Conservation (phyloP, 2,797 vertebrate genomes). For the Strix occidentalis region DNA sequence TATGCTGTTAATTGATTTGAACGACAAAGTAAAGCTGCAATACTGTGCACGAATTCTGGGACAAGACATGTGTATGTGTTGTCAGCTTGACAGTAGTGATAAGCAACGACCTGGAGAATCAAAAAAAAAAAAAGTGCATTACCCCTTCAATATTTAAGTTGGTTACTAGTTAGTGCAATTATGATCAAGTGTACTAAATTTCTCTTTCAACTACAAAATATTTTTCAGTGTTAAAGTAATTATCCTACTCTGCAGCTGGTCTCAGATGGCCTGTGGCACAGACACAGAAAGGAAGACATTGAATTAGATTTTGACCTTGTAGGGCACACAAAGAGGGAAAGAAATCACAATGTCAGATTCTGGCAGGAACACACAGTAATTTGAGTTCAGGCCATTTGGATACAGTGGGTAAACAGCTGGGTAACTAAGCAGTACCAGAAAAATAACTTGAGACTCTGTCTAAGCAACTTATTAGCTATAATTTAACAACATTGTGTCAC, state of each 20-base stretch:
- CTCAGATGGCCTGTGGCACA: neutral
- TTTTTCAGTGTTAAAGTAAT: neutral
- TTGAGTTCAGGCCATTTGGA: neutral
- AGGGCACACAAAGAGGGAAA: neutral
- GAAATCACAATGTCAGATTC: neutral
- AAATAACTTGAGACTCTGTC: neutral
- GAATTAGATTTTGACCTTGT: neutral
- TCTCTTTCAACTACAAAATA: neutral
- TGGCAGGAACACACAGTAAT: neutral
- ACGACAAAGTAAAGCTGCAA: slow-evolving; percentile 92
- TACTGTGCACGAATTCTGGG: slow-evolving; percentile 95
- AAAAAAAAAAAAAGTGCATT: neutral
- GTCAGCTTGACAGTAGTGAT: slow-evolving; percentile 98
- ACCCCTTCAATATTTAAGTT: neutral
- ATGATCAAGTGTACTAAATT: neutral
- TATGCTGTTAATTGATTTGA: slow-evolving; percentile 87
- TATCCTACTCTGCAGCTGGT: neutral
- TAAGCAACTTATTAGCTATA: neutral
- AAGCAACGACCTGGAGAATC: slow-evolving; percentile 89
- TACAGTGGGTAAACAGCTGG: neutral
- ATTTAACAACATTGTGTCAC: neutral
- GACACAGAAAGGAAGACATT: neutral
- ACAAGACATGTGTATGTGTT: slow-evolving; percentile 98
- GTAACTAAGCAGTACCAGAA: neutral
- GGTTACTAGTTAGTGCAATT: neutral